Evolutionary conservation across 2,888 invertebrate species (phyloP), one percentile per base, ranked within the genome.

Genomic region (Dinocampus coccinellae): DNA sequence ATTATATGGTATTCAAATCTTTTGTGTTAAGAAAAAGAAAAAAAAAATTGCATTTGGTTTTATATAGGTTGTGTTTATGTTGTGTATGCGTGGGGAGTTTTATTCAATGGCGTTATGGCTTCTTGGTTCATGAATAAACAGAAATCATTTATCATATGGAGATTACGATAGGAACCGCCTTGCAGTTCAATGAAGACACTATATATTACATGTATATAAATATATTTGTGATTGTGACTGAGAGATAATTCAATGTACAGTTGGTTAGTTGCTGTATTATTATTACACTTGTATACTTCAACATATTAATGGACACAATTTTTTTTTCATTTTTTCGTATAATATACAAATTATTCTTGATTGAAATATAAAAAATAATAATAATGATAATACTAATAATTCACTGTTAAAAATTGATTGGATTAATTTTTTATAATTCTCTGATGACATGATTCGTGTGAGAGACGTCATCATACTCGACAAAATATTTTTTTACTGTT

Each of bases 121-220:
- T 24, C 57, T 62, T 70, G 75, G 77, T 78, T 79, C 80, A 78
- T 78, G 82, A 79, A 83, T 83, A 83, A 82, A 82, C 81, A 81
- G 78, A 76, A 81, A 81, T 81, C 84, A 83, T 84, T 82, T 81
- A 84, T 84, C 84, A 84, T 76, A 77, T 72, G 74, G 76, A 82
- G 82, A 83, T 84, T 84, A 84, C 82, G 84, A 84, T 84, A 84
- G 81, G 80, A 81, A 78, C 77, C 68, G 68, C 68, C 29, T 57
- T n/a, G 69, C 73, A 67, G 74, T 75, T 80, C 80, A 82, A 83
- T 83, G 80, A 84, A 84, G 84, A 84, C 82, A 83, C 84, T 83
- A 2, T 3, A 20, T 47, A 6, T n/a, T 16, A 47, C 7, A n/a
- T 47, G 10, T 36, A 16, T 47, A 16, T 47, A 20, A 16, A n/a